Conservation (phyloP, 2,797 vertebrate genomes). For the Chromobotia macracanthus region DNA sequence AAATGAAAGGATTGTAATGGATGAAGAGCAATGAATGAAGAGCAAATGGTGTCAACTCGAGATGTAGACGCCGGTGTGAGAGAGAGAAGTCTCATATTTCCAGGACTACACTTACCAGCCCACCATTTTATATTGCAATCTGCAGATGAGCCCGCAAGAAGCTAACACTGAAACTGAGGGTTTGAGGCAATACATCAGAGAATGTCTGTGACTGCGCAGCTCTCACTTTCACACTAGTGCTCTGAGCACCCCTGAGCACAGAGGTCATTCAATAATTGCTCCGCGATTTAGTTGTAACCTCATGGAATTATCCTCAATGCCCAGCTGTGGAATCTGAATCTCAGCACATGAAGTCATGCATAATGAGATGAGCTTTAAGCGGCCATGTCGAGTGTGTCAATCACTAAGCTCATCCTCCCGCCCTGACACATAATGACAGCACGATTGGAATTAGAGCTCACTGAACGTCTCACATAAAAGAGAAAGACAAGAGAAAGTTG, state of each 20-base stretch:
- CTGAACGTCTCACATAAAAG: slow-evolving; percentile 53
- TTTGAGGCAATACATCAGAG: slow-evolving; percentile 40
- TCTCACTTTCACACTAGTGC: slow-evolving; percentile 44
- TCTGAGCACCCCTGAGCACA: slow-evolving; percentile 55
- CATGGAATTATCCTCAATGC: slow-evolving; percentile 63
- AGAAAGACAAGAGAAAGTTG: slow-evolving; percentile 25
- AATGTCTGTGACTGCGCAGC: slow-evolving; percentile 46
- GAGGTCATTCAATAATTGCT: slow-evolving; percentile 62
- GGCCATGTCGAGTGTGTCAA: slow-evolving; percentile 61
- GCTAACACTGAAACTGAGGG: slow-evolving; percentile 29
- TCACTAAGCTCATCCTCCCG: slow-evolving; percentile 55
- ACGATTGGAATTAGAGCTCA: slow-evolving; percentile 57
- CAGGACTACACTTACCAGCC: slow-evolving; percentile 62
- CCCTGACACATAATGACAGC: slow-evolving; percentile 64
- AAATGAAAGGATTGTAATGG: slow-evolving; percentile 24
- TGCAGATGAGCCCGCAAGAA: slow-evolving; percentile 49
- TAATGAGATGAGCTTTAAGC: slow-evolving; percentile 52
- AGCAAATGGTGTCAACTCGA: slow-evolving; percentile 28
- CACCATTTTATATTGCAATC: slow-evolving; percentile 61
- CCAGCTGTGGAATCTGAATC: slow-evolving; percentile 59
- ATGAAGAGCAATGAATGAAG: too few relatives aligned
- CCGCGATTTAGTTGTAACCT: slow-evolving; percentile 61
- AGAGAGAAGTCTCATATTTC: slow-evolving; percentile 55
- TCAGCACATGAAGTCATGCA: slow-evolving; percentile 53
- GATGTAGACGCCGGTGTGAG: slow-evolving; percentile 42